Percentiles rank a stretch among this genome's conserved stretches.
phyloP scores from a whole-genome alignment of 2,113 vertebrate species.

The Xyrauchen texanus region DNA sequence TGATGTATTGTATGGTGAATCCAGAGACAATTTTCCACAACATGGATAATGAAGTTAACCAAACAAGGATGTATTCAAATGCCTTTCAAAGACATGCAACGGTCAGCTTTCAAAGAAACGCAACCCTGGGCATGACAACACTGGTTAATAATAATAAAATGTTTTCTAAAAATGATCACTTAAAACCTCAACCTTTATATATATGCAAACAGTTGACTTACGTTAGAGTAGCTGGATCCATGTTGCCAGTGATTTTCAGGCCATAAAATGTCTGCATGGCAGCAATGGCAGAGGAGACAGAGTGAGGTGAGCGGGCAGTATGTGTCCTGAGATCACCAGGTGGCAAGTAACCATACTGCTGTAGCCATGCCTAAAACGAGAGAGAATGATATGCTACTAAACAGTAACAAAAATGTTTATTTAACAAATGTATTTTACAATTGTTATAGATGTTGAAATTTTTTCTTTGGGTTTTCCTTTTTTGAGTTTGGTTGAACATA shows the following conservation, averaged over 20 bases:
- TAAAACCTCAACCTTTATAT: not conserved
- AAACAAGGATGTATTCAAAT: not conserved
- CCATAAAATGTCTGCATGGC: conserved; percentile 92
- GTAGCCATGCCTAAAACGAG: conserved; percentile 82
- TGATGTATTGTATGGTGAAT: too few species aligned
- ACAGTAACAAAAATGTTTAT: too few species aligned
- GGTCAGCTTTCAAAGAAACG: too few species aligned
- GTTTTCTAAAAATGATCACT: not conserved
- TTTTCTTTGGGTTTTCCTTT: not conserved
- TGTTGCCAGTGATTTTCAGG: conserved; percentile 78
- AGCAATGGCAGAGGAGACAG: conserved; percentile 81
- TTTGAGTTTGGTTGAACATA: not conserved
- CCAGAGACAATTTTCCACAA: too few species aligned
- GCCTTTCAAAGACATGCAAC: not conserved
- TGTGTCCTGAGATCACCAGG: conserved; percentile 87
- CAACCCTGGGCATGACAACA: not conserved
- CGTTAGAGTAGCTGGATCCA: conserved; percentile 78
- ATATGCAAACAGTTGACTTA: conserved; percentile 64
- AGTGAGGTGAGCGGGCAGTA: conserved; percentile 82
- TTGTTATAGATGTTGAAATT: too few species aligned
- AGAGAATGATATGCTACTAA: not conserved
- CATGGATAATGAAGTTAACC: too few species aligned
- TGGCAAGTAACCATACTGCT: conserved; percentile 92
- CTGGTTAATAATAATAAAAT: not conserved
- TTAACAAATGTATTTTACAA: too few species aligned